Evolutionary conservation across 2,113 vertebrate genomes (phyloP).

Genomic region (Notothenia coriiceps): DNA sequence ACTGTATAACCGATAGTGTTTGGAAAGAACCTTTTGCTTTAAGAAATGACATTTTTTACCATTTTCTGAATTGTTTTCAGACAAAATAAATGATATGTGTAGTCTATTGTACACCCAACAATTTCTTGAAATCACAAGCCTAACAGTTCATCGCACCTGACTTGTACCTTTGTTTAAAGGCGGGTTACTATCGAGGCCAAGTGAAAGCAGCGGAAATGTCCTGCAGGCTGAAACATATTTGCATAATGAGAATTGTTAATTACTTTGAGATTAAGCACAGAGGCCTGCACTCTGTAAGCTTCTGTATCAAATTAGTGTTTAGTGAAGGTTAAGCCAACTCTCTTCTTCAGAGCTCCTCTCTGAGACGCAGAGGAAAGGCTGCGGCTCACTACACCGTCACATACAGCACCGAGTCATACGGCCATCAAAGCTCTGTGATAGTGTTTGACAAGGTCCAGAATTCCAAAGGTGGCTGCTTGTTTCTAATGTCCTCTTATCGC

Average conservation of each 20-base stretch:
- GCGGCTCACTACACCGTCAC: conserved; percentile 28
- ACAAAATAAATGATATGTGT: not conserved
- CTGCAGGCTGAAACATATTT: conserved; percentile 35
- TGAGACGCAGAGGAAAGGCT: conserved; percentile 49
- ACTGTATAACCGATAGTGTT: too few species aligned
- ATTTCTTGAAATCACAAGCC: not conserved
- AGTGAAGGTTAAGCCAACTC: conserved; percentile 57
- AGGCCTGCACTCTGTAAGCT: conserved; percentile 40
- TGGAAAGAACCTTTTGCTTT: too few species aligned
- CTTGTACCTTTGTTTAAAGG: not conserved
- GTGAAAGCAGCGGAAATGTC: conserved; percentile 28
- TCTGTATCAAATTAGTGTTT: conserved; percentile 51
- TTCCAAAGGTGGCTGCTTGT: conserved; percentile 8
- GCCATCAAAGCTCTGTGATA: conserved; percentile 4
- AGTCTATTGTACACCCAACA: not conserved
- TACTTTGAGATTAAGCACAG: conserved; percentile 60
- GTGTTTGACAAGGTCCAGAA: conserved; percentile 43
- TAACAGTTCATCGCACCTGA: conserved; percentile 8
- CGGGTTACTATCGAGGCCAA: conserved; percentile 6
- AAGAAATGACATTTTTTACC: not conserved
- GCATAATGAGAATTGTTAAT: conserved; percentile 66
- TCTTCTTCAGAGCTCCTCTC: conserved; percentile 49
- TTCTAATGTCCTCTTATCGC: conserved; percentile 19
- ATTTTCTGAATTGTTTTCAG: too few species aligned
- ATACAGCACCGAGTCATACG: conserved; percentile 6